Evolutionary conservation across 2,797 vertebrate genomes (phyloP), one percentile per base, ranked within the genome.

Genomic region (Falco berigora): DNA sequence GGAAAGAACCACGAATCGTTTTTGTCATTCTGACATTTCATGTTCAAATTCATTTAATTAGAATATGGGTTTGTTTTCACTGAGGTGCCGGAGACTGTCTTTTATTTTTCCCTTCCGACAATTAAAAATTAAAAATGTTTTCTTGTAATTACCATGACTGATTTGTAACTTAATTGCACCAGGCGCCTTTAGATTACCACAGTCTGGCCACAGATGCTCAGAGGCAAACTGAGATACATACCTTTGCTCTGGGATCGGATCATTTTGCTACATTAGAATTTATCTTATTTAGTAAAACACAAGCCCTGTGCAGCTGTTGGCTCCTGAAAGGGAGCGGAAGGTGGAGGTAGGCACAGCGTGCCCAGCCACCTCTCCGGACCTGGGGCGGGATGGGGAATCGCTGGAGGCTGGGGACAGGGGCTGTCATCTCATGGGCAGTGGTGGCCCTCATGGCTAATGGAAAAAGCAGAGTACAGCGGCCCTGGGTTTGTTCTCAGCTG

Each of bases 231-330:
- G 56, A 58, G 63, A 22, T 7, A 6, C 14, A 22, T 7, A 6
- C 14, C 40, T 59, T 47, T 18, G 1, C 62, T 22, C 24, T 34
- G 42, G 64, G 32, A 16, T 46, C 9, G 6, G 14, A 21, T 32
- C 2, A 0, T 34, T 81, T 34, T 58, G 34, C 32, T 77, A 6
- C 10, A 0, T 11, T 9, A 15, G 25, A 47, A 56, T 4, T 28
- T 34, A 42, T 34, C 9, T 8, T 11, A 3, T 40, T 88, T 46
- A 7, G 17, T 50, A 42, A 28, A 75, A 62, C 63, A 40, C 13
- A 13, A 40, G 18, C 5, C 21, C 4, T 1, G 8, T 15, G 87
- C 61, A 76, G 58, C 50, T 34, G 3, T 1, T 13, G 12, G n/a
- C 38, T 75, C 36, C 71, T 55, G 46, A 16, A 34, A 20, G 17